Conservation (phyloP, 1,140 invertebrate genomes). For the Dendroctonus ponderosae region DNA sequence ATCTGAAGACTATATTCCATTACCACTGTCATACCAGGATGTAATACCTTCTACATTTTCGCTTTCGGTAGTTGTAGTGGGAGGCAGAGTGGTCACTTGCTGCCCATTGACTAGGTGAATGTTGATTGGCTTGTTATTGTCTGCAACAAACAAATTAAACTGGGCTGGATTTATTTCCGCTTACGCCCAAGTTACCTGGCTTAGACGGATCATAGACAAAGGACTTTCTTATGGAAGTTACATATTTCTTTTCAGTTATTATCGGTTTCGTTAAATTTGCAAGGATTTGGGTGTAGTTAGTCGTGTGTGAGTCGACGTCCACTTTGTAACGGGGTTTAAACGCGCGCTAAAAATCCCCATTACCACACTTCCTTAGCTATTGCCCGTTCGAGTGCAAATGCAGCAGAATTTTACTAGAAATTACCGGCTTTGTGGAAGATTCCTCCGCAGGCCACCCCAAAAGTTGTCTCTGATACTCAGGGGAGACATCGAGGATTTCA, state of each 20-base stretch:
- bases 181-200: constrained; percentile 11
- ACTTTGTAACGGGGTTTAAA: constrained; percentile 7
- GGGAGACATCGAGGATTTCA: constrained; percentile 21
- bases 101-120: constrained; percentile 21
- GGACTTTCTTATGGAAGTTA: constrained; percentile 13
- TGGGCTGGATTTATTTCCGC: neutral
- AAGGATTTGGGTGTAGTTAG: constrained; percentile 8
- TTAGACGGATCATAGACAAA: constrained; percentile 21
- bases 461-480: constrained; percentile 16
- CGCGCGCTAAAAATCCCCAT: neutral
- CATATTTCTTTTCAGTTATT: constrained; percentile 9
- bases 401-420: too few relatives aligned
- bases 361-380: neutral
- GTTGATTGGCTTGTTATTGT: constrained; percentile 10
- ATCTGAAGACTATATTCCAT: neutral
- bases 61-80: constrained; percentile 9
- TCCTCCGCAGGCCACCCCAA: constrained; percentile 6
- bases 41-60: constrained; percentile 14
- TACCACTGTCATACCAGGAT: constrained; percentile 8
- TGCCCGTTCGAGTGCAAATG: too few relatives aligned
- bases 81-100: constrained; percentile 12
- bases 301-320: constrained; percentile 2
- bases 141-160: neutral
- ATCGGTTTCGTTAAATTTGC: constrained; percentile 15
- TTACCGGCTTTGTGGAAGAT: neutral